Base-by-base conservation (phyloP, 2,113 vertebrate genomes). In the Rostratula benghalensis region DNA sequence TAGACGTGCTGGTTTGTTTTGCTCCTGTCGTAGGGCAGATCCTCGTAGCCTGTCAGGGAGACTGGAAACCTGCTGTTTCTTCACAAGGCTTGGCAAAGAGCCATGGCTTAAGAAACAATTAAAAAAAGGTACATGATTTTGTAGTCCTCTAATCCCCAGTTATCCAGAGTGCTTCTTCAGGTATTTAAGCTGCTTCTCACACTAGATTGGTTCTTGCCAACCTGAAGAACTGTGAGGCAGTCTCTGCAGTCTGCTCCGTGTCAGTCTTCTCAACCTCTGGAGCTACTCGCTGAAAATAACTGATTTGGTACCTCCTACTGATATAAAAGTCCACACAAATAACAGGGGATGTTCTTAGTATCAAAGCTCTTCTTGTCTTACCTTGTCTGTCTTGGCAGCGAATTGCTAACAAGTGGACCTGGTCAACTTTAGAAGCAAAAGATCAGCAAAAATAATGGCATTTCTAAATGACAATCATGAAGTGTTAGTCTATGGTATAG, bases 141-240 rank as follows among this genome's bases (percentile, higher is more conserved):
- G 30, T 59, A 68, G 54, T 68, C 45, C 18, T 37, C 59, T 53
- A 74, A 53, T 90, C 78, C n/a, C 22, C 54, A 30, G 74, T 71
- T 87, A 73, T 37, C 65, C 51, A 28, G 30, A 85, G 45, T 65
- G 50, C 39, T 90, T 20, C 59, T 90, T 70, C 41, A 74, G 54
- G 67, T 83, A 3, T 92, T 96, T 77, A 77, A 88, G 68, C 71
- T 90, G 45, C 70, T 91, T 90, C 67, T 87, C 75, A n/a, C 54
- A 45, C 35, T 45, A 46, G 24, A 33, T 41, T 46, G 30, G 10
- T 56, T 87, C 54, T 28, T 90, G 51, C 41, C 83, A 70, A 61
- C 37, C 23, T n/a, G 24, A 71, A 48, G 53, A 83, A 11, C 46
- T 30, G 22, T 56, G 60, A 85, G 92, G 50, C 13, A 46, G 39